Conservation (phyloP, 2,113 vertebrate species). For the Thalassoma bifasciatum region DNA sequence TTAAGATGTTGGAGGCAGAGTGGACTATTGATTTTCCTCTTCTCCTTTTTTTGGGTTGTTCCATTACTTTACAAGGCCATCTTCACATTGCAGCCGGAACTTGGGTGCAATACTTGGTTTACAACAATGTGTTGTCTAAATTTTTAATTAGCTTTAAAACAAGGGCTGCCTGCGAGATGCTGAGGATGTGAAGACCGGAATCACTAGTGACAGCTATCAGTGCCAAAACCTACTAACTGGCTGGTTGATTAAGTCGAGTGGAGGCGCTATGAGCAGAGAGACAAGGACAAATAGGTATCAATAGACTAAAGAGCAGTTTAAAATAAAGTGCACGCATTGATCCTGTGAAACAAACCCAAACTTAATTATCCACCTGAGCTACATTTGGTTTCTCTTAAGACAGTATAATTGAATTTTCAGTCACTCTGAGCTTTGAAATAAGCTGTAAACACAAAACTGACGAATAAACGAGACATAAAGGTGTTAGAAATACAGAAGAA, state of each 20-base stretch:
- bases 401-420: not conserved
- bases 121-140: slow-evolving; percentile 69
- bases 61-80: slow-evolving; percentile 54
- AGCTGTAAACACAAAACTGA: slow-evolving; percentile 12
- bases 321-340: slow-evolving; percentile 38
- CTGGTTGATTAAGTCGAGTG: slow-evolving; percentile 63
- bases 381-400: not conserved
- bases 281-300: slow-evolving; percentile 46
- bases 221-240: slow-evolving; percentile 49
- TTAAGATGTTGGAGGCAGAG: slow-evolving; percentile 82
- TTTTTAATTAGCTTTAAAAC: slow-evolving; percentile 80
- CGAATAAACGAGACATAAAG: not conserved
- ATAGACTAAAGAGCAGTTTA: slow-evolving; percentile 41
- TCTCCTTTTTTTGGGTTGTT: slow-evolving; percentile 33
- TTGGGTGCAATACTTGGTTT: slow-evolving; percentile 72
- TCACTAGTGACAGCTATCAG: slow-evolving; percentile 78
- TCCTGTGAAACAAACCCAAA: slow-evolving; percentile 27
- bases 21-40: slow-evolving; percentile 80
- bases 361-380: slow-evolving; percentile 8
- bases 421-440: not conserved
- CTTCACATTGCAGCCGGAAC: slow-evolving; percentile 54
- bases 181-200: slow-evolving; percentile 65
- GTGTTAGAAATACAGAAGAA: fast-evolving
- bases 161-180: slow-evolving; percentile 45
- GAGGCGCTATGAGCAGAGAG: slow-evolving; percentile 41